Conservation (phyloP, 2,888 invertebrate genomes). For the Orgyia antiqua region DNA sequence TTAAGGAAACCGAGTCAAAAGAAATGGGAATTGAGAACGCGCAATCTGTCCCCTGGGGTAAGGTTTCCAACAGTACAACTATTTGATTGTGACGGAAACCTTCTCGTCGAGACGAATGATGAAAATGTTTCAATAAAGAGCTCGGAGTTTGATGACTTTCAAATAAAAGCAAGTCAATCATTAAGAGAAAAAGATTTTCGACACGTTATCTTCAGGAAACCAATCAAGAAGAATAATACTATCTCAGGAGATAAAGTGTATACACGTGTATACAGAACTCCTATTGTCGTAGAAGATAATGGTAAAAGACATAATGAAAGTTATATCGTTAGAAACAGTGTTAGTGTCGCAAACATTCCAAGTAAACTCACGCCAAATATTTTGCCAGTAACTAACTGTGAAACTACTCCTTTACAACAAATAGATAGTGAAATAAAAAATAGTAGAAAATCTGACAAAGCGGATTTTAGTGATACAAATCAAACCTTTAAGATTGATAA, state of each 20-base stretch:
- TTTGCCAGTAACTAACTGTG: constrained; percentile 48
- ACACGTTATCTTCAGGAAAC: constrained; percentile 51
- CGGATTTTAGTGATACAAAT: constrained; percentile 50
- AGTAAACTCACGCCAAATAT: constrained; percentile 54
- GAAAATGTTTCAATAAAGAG: constrained; percentile 72
- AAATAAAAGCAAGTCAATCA: constrained; percentile 51
- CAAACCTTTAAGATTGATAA: constrained; percentile 29
- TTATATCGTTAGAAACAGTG: constrained; percentile 44
- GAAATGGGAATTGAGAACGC: constrained; percentile 81
- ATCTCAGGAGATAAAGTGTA: constrained; percentile 65
- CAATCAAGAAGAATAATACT: constrained; percentile 61
- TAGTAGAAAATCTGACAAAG: constrained; percentile 74
- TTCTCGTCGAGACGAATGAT: constrained; percentile 79
- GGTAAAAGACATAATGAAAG: constrained; percentile 31
- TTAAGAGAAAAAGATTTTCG: constrained; percentile 60
- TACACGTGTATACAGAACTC: constrained; percentile 57
- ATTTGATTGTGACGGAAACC: constrained; percentile 80
- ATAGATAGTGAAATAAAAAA: constrained; percentile 69
- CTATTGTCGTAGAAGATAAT: constrained; percentile 30
- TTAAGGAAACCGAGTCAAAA: constrained; percentile 79
- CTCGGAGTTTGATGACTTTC: constrained; percentile 46
- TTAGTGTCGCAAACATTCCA: constrained; percentile 65
- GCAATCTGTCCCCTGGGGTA: constrained; percentile 79
- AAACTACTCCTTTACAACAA: constrained; percentile 56
- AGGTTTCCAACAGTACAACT: constrained; percentile 80